phyloP scores from a whole-genome alignment of 2,888 invertebrate genomes.

The Stramonita haemastoma region DNA sequence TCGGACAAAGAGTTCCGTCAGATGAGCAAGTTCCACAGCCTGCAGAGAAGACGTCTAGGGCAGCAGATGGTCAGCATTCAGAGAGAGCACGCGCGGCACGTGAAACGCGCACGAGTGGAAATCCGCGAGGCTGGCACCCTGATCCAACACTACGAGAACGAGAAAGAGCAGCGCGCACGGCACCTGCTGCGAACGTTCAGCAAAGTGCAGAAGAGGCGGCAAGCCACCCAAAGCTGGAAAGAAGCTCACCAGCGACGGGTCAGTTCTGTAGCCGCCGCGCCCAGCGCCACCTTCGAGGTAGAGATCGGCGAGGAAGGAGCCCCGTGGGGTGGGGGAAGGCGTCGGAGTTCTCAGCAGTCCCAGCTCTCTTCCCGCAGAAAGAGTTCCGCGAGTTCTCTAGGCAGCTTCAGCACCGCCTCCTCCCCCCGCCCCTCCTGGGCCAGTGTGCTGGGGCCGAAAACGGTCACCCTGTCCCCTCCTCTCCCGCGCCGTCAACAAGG shows the following conservation, averaged over 20 bases:
- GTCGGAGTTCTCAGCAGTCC: neutral
- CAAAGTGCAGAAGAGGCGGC: slow-evolving; percentile 17
- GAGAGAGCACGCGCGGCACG: slow-evolving; percentile 26
- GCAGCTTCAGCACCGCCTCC: neutral
- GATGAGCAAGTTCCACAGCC: slow-evolving; percentile 34
- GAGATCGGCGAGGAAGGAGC: slow-evolving; percentile 10
- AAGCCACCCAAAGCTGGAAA: slow-evolving; percentile 13
- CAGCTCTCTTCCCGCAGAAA: neutral
- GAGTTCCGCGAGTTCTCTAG: neutral
- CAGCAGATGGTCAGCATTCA: neutral
- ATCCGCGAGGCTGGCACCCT: slow-evolving; percentile 19
- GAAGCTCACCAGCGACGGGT: neutral
- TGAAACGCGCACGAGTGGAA: slow-evolving; percentile 26
- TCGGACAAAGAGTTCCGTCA: slow-evolving; percentile 37
- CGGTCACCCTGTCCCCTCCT: neutral
- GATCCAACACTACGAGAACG: slow-evolving; percentile 4
- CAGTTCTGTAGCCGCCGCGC: neutral
- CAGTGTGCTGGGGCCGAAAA: neutral
- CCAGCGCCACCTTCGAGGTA: slow-evolving; percentile 24
- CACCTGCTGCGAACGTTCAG: slow-evolving; percentile 24
- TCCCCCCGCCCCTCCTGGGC: neutral
- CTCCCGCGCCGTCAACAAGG: neutral
- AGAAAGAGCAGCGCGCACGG: slow-evolving; percentile 25
- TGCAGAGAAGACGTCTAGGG: slow-evolving; percentile 19
- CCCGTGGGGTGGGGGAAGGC: slow-evolving; percentile 5